Base-by-base conservation (phyloP, 2,888 invertebrate species). In the Mactromeris polynyma region DNA sequence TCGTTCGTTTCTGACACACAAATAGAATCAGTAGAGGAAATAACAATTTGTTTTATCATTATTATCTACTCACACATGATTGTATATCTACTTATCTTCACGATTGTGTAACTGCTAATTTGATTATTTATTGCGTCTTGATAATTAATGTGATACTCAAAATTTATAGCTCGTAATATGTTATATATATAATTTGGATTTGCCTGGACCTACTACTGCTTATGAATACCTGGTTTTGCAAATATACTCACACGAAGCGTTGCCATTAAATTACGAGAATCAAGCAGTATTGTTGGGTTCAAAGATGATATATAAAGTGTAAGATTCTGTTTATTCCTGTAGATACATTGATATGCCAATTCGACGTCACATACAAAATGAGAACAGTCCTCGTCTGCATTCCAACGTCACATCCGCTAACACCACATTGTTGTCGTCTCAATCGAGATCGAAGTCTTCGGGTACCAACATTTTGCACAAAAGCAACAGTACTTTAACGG, bases 311-410 rank as follows among this genome's bases (percentile, higher is more conserved):
- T n/a, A 58, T 21, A 58, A 4, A 58, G n/a, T 58, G 1, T 6
- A 58, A n/a, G 58, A 4, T 26, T 21, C 58, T 58, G 21, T 64
- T 64, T 64, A 26, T 9, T n/a, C 4, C 7, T 26, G 11, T 81
- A 95, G 95, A 81, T 95, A 95, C 85, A 90, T 95, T n/a, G 95
- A 96, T 58, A 95, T 95, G 95, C 95, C 96, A 21, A 91, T 95
- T 0, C 90, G 95, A 73, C 93, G 96, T 36, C 96, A 96, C 90
- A 95, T 96, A 58, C 96, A 96, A 89, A 93, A 95, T 82, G 95
- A 95, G 84, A 90, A 89, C 54, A 89, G 87, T 69, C 91, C 92
- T 21, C 85, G 89, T 19, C 88, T 85, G 21, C 64, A 83, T 58
- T 36, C 86, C 21, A 82, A 82, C 64, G 31, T 78, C 64, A 86